These are phyloP conservation scores for Pteropus alecto DNA, from an alignment of 2,113 vertebrate genomes.

Conservation along the genomic window DNA sequence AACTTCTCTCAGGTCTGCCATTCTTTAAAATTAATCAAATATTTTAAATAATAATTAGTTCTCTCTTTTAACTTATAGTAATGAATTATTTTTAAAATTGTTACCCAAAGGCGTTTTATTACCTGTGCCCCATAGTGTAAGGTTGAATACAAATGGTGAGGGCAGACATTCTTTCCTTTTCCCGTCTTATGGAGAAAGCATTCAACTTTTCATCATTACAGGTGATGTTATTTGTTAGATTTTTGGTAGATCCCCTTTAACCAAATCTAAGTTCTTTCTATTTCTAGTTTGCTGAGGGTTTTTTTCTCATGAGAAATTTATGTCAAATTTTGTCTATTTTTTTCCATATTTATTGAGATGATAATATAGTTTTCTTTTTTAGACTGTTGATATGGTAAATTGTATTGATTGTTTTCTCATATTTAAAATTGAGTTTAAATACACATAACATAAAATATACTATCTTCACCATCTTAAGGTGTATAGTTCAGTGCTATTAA, in stretches of 20 bases:
- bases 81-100: background rate
- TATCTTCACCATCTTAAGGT: background rate
- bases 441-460: background rate
- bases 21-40: background rate
- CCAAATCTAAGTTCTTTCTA: background rate
- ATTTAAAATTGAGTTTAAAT: background rate
- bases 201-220: background rate
- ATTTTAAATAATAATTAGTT: background rate
- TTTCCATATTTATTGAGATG: background rate
- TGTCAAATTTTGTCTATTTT: background rate
- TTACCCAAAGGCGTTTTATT: background rate
- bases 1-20: background rate
- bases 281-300: background rate
- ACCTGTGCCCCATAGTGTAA: background rate
- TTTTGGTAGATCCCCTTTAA: background rate
- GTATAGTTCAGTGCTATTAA: background rate
- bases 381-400: background rate
- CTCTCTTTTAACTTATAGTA: background rate
- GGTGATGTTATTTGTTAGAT: background rate
- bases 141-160: background rate
- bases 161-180: background rate
- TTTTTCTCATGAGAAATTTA: background rate
- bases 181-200: background rate
- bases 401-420: background rate
- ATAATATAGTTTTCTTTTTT: background rate